A percentile compares a stretch with the other conserved stretches of the same genome.
These are phyloP conservation scores for Lycocerus yunnanus DNA, from an alignment of 2,888 invertebrate species.

Conservation along the genomic window DNA sequence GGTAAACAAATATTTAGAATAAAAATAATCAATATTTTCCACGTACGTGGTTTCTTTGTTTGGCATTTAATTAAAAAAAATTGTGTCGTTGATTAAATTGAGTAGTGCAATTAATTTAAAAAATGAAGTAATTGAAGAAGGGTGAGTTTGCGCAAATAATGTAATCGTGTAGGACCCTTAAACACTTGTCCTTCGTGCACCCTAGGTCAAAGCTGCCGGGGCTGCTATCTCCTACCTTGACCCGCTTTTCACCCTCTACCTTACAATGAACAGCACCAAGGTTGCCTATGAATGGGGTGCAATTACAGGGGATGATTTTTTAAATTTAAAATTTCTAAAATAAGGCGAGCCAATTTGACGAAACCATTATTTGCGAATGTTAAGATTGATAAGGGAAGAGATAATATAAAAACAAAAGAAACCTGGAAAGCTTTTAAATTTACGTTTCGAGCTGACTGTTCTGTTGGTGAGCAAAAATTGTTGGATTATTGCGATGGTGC, in stretches of 20 bases:
- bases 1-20: not conserved
- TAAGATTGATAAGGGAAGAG: not conserved
- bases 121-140: not conserved
- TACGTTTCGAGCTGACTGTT: not conserved
- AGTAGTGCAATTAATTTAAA: not conserved
- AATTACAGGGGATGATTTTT: slow-evolving; percentile 33
- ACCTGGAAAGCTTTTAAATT: not conserved
- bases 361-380: not conserved
- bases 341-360: slow-evolving; percentile 11
- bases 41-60: not conserved
- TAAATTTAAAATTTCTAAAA: slow-evolving; percentile 13
- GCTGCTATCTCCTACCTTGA: slow-evolving; percentile 47
- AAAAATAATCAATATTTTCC: not conserved
- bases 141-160: slow-evolving; percentile 19
- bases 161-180: slow-evolving; percentile 21
- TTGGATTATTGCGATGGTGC: not conserved
- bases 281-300: slow-evolving; percentile 48
- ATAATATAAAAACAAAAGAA: not conserved
- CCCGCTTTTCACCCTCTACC: slow-evolving; percentile 50
- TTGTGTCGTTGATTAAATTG: not conserved
- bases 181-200: slow-evolving; percentile 33
- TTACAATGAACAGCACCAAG: slow-evolving; percentile 50
- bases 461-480: not conserved
- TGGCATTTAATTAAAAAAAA: not conserved
- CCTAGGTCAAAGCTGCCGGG: slow-evolving; percentile 30